Base-by-base conservation (phyloP, 1,140 invertebrate species). In the Heterodera carotae region DNA sequence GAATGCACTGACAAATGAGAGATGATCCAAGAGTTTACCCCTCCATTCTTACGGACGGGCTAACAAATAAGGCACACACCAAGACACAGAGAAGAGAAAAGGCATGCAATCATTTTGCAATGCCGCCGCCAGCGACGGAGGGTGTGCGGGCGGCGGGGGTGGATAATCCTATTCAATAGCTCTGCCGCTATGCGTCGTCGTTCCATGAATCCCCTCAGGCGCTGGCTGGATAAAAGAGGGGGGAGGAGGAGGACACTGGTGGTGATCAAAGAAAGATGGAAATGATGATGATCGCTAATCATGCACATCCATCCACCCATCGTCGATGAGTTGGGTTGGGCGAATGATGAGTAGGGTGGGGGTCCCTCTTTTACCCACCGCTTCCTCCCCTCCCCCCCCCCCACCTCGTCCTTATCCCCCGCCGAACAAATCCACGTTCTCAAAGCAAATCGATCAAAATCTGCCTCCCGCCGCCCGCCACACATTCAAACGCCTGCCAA, bases 211-310 rank as follows among this genome's bases (percentile, higher is more conserved):
- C 22, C 48, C 48, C 12, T 56, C 48, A 22, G 48, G 15, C 15
- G 15, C 1, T 8, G 39, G 39, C 39, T 18, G 48, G 48, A 56
- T 56, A 43, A 8, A 43, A 43, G 48, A 56, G 5, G 48, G 48
- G 12, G 48, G 48, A 22, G 48, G 48, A 2, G 39, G 3, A 39
- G 39, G 39, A 39, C n/a, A n/a, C n/a, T 43, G 36, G 36, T 39
- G 48, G 22, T 53, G 48, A 56, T 56, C 48, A 56, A 56, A 56
- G 48, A 4, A 56, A 56, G 18, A 53, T 39, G 39, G n/a, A n/a
- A n/a, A 43, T 43, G 39, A 43, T 56, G 48, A 56, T 56, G 48
- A 56, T 56, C 48, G 48, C 48, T 56, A 56, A 53, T 53, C 48
- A 56, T 22, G n/a, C 48, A 15, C 48, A 56, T 56, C 48, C 48